Evolutionary conservation across 1,140 invertebrate species (phyloP), one percentile per base, ranked within the genome.

Genomic region (Heterodera schachtii): DNA sequence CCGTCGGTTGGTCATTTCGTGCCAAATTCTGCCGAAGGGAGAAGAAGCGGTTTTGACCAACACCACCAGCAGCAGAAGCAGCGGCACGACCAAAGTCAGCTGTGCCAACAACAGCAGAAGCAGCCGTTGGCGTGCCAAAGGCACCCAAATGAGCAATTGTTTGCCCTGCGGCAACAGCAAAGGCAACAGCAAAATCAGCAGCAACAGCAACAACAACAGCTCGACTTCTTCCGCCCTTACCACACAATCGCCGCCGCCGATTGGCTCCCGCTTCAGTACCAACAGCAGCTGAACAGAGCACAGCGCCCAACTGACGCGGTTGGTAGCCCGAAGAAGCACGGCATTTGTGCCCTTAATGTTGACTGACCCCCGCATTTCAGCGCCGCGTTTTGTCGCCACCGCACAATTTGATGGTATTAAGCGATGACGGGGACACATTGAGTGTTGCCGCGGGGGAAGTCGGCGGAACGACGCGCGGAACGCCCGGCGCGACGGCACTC

Each of bases 371-470:
- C 5, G 41, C 73, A 46, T 64, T 64, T 64, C 57, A 64, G 70
- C 77, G 64, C 8, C 31, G 77, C 21, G 31, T 78, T n/a, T 64
- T 78, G 43, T 78, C 77, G 6, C 77, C 77, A 49, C 64, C 77
- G 9, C 77, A 78, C 41, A 60, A 78, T 67, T 69, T 78, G 70
- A 78, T 78, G 77, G 77, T 70, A 21, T 44, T 78, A 6, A 78
- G 77, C 47, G 77, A 78, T 69, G 77, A 78, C n/a, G 77, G 77
- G 13, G 77, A 78, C 70, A 78, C 77, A 2, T 46, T 78, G 13
- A 78, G 77, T 46, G 77, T 78, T 41, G 77, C 77, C 31, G 77
- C 77, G 16, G 77, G 77, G 49, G 77, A 78, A 21, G 70, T 78
- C 31, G 77, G 77, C 11, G 77, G 77, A 46, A 64, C 16, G 57